These are phyloP conservation scores for Hippocampus guttulatus DNA, from an alignment of 2,113 vertebrate species.

Conservation along the genomic window DNA sequence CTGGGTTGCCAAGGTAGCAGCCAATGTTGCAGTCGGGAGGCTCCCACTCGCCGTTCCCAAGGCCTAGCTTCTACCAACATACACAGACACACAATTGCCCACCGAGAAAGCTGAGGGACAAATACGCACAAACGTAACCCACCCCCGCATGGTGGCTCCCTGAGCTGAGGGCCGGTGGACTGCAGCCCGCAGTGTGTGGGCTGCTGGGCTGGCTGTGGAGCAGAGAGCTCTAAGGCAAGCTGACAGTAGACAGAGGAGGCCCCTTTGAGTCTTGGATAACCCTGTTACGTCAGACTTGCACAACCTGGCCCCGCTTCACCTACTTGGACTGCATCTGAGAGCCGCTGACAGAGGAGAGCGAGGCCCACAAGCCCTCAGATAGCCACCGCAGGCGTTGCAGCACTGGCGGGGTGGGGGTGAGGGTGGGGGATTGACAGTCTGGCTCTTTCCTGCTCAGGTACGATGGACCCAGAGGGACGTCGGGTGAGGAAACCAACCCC, in stretches of 20 bases:
- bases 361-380: constrained; percentile 4
- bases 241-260: constrained; percentile 49
- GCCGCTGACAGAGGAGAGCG: constrained; percentile 9
- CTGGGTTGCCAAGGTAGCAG: constrained; percentile 70
- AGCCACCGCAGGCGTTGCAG: neutral
- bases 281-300: constrained; percentile 57
- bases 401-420: neutral
- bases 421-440: neutral
- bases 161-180: constrained; percentile 63
- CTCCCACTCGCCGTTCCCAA: constrained; percentile 70
- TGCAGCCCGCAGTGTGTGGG: constrained; percentile 68
- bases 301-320: constrained; percentile 27
- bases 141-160: constrained; percentile 58
- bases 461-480: constrained; percentile 16
- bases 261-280: constrained; percentile 64
- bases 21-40: constrained; percentile 72
- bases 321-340: constrained; percentile 25
- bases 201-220: constrained; percentile 42
- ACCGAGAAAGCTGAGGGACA: constrained; percentile 50
- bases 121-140: constrained; percentile 37
- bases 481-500: constrained; percentile 25
- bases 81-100: constrained; percentile 49
- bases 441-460: constrained; percentile 21
- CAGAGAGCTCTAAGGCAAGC: constrained; percentile 40
- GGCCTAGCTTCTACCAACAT: constrained; percentile 63